phyloP scores from a whole-genome alignment of 2,888 invertebrate genomes.

The Drosophila anomelani region DNA sequence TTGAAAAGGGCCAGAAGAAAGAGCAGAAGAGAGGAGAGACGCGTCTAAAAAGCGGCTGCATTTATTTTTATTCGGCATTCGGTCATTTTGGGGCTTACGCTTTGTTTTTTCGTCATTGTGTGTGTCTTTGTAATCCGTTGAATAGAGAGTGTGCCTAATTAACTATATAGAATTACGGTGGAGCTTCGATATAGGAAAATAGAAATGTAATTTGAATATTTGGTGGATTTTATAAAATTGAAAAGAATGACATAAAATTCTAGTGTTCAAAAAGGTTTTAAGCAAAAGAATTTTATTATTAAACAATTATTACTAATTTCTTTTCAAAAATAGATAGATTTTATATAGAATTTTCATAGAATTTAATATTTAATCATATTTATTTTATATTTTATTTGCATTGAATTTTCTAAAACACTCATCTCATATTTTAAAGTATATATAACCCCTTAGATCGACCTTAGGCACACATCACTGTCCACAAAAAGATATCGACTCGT shows the following conservation, averaged over 20 bases:
- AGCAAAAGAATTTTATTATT: too few relatives aligned
- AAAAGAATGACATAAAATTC: not conserved
- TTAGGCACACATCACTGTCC: constrained; percentile 9
- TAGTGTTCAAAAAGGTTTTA: too few relatives aligned
- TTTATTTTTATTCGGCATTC: constrained; percentile 55
- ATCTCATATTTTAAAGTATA: not conserved
- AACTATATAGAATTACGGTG: constrained; percentile 54
- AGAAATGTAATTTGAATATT: not conserved
- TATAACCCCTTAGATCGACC: not conserved
- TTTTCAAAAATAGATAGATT: too few relatives aligned
- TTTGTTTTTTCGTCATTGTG: constrained; percentile 47
- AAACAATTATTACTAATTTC: too few relatives aligned
- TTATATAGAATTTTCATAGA: not conserved
- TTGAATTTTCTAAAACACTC: not conserved
- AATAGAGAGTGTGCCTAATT: constrained; percentile 55
- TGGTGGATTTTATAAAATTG: not conserved
- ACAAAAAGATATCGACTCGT: constrained; percentile 6
- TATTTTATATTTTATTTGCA: not conserved
- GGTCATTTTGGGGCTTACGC: constrained; percentile 63
- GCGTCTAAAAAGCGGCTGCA: constrained; percentile 44
- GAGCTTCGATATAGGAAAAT: not conserved
- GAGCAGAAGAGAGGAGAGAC: constrained; percentile 1
- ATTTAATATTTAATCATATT: not conserved
- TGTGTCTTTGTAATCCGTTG: constrained; percentile 21
- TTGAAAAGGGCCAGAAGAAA: constrained; percentile 39